These are phyloP conservation scores for Alcedo quadribrachys DNA, from an alignment of 2,797 vertebrate species.

Conservation along the genomic window DNA sequence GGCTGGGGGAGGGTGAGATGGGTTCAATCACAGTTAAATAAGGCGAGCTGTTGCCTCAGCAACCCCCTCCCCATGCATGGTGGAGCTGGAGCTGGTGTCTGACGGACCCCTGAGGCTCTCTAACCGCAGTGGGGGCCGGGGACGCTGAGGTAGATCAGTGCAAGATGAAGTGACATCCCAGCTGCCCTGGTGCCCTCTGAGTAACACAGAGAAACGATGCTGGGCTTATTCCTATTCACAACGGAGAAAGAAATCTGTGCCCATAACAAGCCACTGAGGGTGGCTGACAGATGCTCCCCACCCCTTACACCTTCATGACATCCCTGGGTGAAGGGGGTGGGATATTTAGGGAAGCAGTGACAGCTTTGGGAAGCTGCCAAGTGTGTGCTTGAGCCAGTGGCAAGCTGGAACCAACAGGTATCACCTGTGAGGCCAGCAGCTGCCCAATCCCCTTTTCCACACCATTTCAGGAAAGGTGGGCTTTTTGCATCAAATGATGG, in stretches of 20 bases:
- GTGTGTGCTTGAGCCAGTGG: neutral
- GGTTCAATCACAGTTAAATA: neutral
- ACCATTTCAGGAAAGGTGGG: accelerated
- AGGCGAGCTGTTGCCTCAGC: constrained; percentile 16
- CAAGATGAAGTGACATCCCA: neutral
- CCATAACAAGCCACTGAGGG: neutral
- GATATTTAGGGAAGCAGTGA: neutral
- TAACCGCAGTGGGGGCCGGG: neutral
- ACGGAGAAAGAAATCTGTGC: neutral
- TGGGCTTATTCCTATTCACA: neutral
- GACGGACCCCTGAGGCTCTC: neutral
- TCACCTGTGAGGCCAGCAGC: neutral
- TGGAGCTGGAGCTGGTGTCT: neutral
- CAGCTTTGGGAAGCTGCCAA: neutral
- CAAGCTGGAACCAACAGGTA: neutral
- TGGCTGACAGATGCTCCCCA: neutral
- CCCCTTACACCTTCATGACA: accelerated
- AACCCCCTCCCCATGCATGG: neutral
- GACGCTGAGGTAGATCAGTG: neutral
- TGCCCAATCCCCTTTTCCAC: neutral
- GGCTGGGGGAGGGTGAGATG: neutral
- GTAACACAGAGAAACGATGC: accelerated
- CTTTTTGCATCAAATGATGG: neutral
- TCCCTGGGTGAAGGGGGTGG: neutral
- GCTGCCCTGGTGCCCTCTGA: neutral